Conservation (phyloP, 2,797 vertebrate genomes). For the Philypnodon macrostomus region DNA sequence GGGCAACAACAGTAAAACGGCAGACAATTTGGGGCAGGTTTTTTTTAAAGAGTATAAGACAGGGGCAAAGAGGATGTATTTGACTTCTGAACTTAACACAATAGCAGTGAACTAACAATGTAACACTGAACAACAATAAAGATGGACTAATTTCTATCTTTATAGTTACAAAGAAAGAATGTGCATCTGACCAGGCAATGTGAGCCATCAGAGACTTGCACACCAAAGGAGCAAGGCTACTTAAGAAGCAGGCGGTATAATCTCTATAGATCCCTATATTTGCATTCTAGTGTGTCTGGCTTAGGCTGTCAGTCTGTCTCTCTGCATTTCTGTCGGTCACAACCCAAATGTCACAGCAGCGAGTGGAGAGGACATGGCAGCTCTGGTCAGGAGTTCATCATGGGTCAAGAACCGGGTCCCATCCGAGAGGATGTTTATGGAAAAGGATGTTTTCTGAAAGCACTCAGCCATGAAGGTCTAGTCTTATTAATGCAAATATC, state of each 20-base stretch:
- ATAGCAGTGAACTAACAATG: slow-evolving; percentile 26
- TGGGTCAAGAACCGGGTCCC: slow-evolving; percentile 62
- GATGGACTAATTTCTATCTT: too few relatives aligned
- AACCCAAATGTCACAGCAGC: slow-evolving; percentile 43
- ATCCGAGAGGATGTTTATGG: slow-evolving; percentile 61
- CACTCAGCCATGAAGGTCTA: slow-evolving; percentile 50
- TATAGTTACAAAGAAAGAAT: slow-evolving; percentile 37
- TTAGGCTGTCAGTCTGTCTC: slow-evolving; percentile 51
- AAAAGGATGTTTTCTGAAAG: slow-evolving; percentile 31
- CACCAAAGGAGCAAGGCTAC: slow-evolving; percentile 25
- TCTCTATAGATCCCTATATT: slow-evolving; percentile 55
- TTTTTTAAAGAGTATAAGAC: slow-evolving; percentile 45
- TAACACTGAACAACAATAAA: slow-evolving; percentile 19
- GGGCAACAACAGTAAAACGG: slow-evolving; percentile 50
- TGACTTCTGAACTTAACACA: slow-evolving; percentile 37
- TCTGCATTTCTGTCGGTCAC: slow-evolving; percentile 51
- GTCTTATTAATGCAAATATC: slow-evolving; percentile 57
- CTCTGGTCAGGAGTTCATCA: slow-evolving; percentile 66
- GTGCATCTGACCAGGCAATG: slow-evolving; percentile 35
- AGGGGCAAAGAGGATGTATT: slow-evolving; percentile 39
- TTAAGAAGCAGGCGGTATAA: slow-evolving; percentile 48
- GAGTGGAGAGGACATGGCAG: slow-evolving; percentile 64
- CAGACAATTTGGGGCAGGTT: slow-evolving; percentile 35
- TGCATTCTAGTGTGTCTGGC: slow-evolving; percentile 67
- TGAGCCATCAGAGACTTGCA: slow-evolving; percentile 25